phyloP scores from a whole-genome alignment of 2,797 vertebrate species.

The Anomalospiza imberbis region DNA sequence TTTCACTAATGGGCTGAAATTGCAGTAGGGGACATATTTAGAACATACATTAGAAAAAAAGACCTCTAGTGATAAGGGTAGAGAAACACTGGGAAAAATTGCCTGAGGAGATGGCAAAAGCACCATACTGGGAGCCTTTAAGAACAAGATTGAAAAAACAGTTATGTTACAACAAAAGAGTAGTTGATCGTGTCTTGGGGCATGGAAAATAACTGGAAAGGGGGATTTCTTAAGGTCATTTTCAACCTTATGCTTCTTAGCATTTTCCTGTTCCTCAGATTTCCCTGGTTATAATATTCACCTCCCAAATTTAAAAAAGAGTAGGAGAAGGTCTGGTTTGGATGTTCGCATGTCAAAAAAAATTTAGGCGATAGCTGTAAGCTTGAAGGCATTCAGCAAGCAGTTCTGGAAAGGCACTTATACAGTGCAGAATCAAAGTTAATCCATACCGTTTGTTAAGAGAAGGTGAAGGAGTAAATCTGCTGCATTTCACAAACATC shows the following conservation, averaged over 20 bases:
- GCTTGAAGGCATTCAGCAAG: background rate
- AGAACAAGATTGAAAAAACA: slow-evolving; percentile 14
- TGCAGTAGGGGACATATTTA: background rate
- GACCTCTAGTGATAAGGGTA: background rate
- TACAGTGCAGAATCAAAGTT: background rate
- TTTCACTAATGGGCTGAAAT: background rate
- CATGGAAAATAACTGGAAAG: background rate
- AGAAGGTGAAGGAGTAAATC: background rate
- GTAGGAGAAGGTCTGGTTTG: background rate
- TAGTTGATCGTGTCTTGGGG: background rate
- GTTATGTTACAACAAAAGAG: background rate
- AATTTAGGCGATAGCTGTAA: background rate
- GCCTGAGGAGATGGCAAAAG: slow-evolving; percentile 19
- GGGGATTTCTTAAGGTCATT: background rate
- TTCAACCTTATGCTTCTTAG: background rate
- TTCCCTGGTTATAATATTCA: background rate
- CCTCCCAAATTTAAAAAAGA: background rate
- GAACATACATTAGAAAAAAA: background rate
- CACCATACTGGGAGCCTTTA: background rate
- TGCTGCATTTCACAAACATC: background rate
- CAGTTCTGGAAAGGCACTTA: background rate
- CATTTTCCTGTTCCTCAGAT: background rate
- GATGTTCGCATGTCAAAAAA: background rate
- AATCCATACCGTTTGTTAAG: background rate
- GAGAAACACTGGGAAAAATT: slow-evolving; percentile 11